Base-by-base conservation (phyloP, 1,140 invertebrate genomes). In the Sipha flava region DNA sequence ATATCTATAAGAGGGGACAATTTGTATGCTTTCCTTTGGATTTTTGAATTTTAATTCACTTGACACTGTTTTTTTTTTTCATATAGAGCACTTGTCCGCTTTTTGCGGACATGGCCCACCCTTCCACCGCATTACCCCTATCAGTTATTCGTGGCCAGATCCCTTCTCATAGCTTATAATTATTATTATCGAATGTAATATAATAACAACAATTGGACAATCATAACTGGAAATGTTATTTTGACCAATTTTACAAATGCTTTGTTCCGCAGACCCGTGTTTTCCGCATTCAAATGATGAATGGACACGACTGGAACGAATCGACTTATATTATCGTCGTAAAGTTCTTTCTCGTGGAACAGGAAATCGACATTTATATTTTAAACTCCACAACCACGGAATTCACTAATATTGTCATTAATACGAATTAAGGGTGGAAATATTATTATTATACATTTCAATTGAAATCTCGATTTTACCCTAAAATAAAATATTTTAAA, bases 201-300 rank as follows among this genome's bases (percentile, higher is more conserved):
- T 59, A 57, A 77, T 77, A 77, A 59, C 47, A 73, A 73, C 52
- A 77, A 77, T 57, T 59, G 73, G 52, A 77, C 73, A 77, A 77
- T 77, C 73, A 57, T 77, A 77, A 54, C 34, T 34, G 47, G 52
- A 77, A 54, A 57, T 77, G 31, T 59, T 77, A 77, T 77, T 59
- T 77, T 57, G 73, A 77, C 73, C 73, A 52, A 77, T 77, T 77
- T 77, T 29, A 59, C 4, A 77, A 77, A 37, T 29, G 34, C 52
- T 40, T 77, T 77, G 73, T 77, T 59, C 73, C 21, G 34, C 14
- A 37, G 26, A 29, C 29, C 45, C 45, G 3, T 75, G 34, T 77
- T 77, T 77, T 59, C n/a, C 49, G 12, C 49, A 26, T 73, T 73
- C 49, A 43, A 52, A 77, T 77, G 73, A 77, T 77, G 73, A 77